Base-by-base conservation (phyloP, 2,888 invertebrate species). In the Callosobruchus maculatus region DNA sequence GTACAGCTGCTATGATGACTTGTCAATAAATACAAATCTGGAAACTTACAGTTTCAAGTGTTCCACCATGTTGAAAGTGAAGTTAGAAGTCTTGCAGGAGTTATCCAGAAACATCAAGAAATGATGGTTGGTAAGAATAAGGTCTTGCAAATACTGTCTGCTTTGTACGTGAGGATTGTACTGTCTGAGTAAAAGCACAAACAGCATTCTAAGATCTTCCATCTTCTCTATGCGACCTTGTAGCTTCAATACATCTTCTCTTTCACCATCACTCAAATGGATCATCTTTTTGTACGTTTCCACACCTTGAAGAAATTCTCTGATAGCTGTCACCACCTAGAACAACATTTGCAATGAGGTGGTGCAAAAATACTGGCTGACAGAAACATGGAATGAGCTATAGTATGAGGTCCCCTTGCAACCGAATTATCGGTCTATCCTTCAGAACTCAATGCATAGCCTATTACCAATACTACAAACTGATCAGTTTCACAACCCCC, bases 61-160 rank as follows among this genome's bases (percentile, higher is more conserved):
- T 72, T 92, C 91, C 76, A 88, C 83, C 84, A 93, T 89, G 79
- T 88, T 89, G 87, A 87, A 22, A 86, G 84, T 77, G 20, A 77
- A 68, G 20, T 75, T 68, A 21, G 18, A 9, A 22, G 22, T 82
- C 80, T 89, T 90, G 77, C 89, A 88, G 3, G 88, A 88, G 77
- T 87, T 89, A 80, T 94, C 95, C 84, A 94, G 84, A 78, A 94
- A 90, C 68, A 92, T 84, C 76, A 95, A 86, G 71, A 94, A 88
- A 73, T 91, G 90, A 83, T 95, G 95, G 87, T 95, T 95, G 30
- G 95, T 94, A 0, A 93, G 91, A 70, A 95, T 90, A 74, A 95
- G 85, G 84, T 95, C 95, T 88, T 92, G 89, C 69, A 95, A 88
- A 85, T 94, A 95, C 84, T 93, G 92, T 83, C 91, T 92, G 67